phyloP scores from a whole-genome alignment of 1,140 invertebrate genomes.

The Drosophila bifasciata region DNA sequence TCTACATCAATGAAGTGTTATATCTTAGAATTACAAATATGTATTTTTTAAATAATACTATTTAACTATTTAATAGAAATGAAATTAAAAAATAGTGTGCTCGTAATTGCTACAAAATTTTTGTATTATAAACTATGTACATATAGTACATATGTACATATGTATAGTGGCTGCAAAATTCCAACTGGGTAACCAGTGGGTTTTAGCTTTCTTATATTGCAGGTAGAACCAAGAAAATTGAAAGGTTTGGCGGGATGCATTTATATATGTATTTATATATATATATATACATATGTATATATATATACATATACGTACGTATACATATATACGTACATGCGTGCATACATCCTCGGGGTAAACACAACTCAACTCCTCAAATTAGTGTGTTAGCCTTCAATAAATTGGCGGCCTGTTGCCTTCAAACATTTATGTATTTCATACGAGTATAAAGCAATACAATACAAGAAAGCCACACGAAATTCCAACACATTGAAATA shows the following conservation, averaged over 20 bases:
- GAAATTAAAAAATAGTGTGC: too few relatives aligned
- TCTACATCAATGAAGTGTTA: constrained; percentile 6
- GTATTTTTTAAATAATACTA: too few relatives aligned
- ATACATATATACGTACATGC: constrained; percentile 19
- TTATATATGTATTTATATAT: constrained; percentile 14
- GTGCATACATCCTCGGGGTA: constrained; percentile 67
- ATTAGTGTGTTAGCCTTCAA: constrained; percentile 79
- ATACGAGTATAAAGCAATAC: constrained; percentile 64
- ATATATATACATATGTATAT: constrained; percentile 12
- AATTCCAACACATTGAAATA: constrained; percentile 60
- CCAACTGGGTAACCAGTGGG: constrained; percentile 57
- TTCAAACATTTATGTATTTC: constrained; percentile 79
- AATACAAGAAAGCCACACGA: constrained; percentile 62
- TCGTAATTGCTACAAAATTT: too few relatives aligned
- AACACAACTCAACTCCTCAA: constrained; percentile 77
- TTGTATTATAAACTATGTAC: too few relatives aligned
- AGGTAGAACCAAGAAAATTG: constrained; percentile 56
- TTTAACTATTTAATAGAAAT: too few relatives aligned
- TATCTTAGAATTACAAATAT: too few relatives aligned
- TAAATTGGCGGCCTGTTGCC: constrained; percentile 78
- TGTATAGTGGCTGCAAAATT: constrained; percentile 34
- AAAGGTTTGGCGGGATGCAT: constrained; percentile 50
- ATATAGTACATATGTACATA: not conserved
- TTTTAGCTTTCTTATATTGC: constrained; percentile 32
- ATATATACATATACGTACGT: constrained; percentile 4